These are phyloP conservation scores for Zophobas atratus DNA, from an alignment of 1,140 invertebrate species.

Conservation along the genomic window DNA sequence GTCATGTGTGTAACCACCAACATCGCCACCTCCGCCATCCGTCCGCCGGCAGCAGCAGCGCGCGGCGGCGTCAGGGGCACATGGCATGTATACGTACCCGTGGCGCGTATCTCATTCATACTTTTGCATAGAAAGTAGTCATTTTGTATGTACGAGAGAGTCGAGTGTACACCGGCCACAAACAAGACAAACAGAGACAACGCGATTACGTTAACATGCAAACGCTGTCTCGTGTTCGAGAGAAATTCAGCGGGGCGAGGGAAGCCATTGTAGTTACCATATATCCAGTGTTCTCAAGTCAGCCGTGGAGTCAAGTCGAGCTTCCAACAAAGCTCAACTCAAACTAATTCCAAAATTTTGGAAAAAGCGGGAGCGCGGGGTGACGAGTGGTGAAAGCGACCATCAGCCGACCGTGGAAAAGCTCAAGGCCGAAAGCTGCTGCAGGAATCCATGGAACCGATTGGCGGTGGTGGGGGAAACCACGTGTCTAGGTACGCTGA, in stretches of 20 bases:
- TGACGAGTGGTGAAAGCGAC: constrained; percentile 8
- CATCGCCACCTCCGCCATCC: background rate
- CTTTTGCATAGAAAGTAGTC: constrained; percentile 70
- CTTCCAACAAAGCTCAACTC: constrained; percentile 42
- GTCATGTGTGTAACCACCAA: background rate
- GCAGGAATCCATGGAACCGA: constrained; percentile 34
- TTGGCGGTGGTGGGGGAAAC: constrained; percentile 53
- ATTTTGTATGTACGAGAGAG: constrained; percentile 70
- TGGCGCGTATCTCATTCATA: constrained; percentile 69
- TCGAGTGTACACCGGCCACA: constrained; percentile 55
- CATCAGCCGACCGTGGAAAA: constrained; percentile 19
- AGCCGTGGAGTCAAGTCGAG: constrained; percentile 64
- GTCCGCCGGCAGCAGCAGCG: background rate
- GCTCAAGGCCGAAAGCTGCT: constrained; percentile 27
- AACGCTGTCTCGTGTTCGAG: constrained; percentile 71
- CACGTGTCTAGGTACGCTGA: constrained; percentile 54
- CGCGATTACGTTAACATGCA: constrained; percentile 70
- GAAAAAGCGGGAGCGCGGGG: background rate
- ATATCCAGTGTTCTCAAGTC: constrained; percentile 69
- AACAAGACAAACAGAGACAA: constrained; percentile 68
- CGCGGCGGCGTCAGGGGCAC: constrained; percentile 50
- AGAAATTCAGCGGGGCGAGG: constrained; percentile 72
- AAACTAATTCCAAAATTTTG: background rate
- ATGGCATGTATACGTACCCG: constrained; percentile 65
- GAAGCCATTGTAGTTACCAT: constrained; percentile 67